Evolutionary conservation across 1,140 invertebrate species (phyloP).

Genomic region (Lasioglossum albipes): DNA sequence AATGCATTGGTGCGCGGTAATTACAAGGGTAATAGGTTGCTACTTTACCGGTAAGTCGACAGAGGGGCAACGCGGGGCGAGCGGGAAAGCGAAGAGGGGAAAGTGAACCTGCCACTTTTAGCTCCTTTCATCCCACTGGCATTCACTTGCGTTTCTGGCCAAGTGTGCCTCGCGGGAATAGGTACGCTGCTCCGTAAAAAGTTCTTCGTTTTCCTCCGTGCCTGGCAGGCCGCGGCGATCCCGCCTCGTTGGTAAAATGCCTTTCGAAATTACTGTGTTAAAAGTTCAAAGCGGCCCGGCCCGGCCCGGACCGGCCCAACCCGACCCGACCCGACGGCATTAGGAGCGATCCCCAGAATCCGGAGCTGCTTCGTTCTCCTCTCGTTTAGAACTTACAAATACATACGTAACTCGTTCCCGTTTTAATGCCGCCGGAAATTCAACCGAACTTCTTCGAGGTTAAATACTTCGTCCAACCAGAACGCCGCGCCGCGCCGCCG

Average conservation of each 20-base stretch:
- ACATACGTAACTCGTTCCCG: not conserved
- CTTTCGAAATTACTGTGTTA: conserved; percentile 52
- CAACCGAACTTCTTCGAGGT: not conserved
- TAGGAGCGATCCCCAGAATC: not conserved
- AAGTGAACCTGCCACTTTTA: conserved; percentile 31
- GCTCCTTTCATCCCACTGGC: conserved; percentile 15
- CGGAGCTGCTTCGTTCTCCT: not conserved
- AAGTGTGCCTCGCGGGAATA: conserved; percentile 26
- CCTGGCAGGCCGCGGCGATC: conserved; percentile 4
- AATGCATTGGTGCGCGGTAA: conserved; percentile 46
- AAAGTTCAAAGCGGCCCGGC: conserved; percentile 29
- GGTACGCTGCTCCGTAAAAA: conserved; percentile 20
- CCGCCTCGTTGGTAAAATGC: conserved; percentile 9
- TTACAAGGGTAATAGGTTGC: conserved; percentile 53
- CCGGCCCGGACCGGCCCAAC: no score
- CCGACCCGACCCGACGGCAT: not conserved
- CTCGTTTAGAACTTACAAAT: conserved; percentile 9
- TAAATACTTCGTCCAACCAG: not conserved
- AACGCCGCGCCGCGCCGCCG: no score
- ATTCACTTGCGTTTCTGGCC: conserved; percentile 36
- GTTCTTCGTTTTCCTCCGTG: conserved; percentile 26
- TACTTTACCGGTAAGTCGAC: conserved; percentile 39
- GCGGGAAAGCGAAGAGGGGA: conserved; percentile 11
- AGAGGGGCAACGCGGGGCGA: not conserved
- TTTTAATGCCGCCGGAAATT: conserved; percentile 10